phyloP scores from a whole-genome alignment of 2,797 vertebrate genomes.

The Taeniopygia guttata region DNA sequence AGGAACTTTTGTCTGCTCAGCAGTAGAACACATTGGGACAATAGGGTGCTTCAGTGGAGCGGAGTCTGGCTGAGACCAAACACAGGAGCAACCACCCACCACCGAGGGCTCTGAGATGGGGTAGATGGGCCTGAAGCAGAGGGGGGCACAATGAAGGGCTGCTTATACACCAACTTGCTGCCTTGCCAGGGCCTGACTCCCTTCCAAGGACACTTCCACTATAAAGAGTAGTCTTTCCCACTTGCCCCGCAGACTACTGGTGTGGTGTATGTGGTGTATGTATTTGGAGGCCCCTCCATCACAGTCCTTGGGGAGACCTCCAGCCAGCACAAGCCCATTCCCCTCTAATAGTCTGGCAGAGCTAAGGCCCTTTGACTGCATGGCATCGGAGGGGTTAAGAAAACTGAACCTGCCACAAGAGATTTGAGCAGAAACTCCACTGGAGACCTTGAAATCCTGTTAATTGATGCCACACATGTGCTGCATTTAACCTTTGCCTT shows the following conservation, averaged over 20 bases:
- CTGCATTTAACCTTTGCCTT: conserved; percentile 72
- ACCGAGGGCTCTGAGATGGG: accelerated
- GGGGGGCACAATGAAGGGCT: background rate
- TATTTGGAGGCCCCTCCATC: background rate
- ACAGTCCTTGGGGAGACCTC: background rate
- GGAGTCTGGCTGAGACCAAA: background rate
- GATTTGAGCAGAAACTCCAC: conserved; percentile 54
- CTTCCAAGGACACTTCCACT: background rate
- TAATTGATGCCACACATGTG: conserved; percentile 71
- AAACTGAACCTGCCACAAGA: conserved; percentile 46
- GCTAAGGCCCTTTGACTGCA: background rate
- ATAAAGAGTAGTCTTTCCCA: background rate
- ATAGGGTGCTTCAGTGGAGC: background rate
- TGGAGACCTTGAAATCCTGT: conserved; percentile 65
- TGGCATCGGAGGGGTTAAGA: conserved; percentile 51
- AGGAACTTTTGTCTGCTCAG: accelerated
- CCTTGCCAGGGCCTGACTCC: accelerated
- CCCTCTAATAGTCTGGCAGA: background rate
- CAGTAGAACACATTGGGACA: background rate
- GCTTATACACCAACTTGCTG: background rate
- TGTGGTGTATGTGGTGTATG: accelerated
- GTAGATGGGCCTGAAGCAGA: background rate
- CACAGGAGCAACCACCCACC: accelerated
- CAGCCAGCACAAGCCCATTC: background rate
- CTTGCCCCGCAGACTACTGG: background rate